Evolutionary conservation across 1,140 invertebrate species (phyloP), one percentile per base, ranked within the genome.

Genomic region (Philaenus spumarius): DNA sequence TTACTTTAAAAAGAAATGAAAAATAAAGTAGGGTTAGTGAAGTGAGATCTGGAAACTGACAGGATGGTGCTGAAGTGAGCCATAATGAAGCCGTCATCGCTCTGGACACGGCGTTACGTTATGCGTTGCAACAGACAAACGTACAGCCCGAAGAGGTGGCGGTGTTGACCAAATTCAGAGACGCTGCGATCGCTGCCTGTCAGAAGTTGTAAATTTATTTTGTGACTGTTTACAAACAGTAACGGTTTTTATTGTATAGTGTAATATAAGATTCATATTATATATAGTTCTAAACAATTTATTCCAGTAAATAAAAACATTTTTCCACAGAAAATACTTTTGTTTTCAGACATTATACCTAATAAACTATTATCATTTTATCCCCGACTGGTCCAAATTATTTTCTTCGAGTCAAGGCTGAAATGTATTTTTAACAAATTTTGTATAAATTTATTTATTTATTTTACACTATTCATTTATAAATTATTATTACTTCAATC

Each of bases 51-150:
- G 39, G 24, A 37, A 15, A 30, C 23, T 45, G 53, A 55, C 43
- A 55, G 40, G 40, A 55, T 23, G 39, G 30, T 20, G 20, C 30
- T 30, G 26, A 34, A 52, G 53, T 53, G n/a, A 53, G 34, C 50
- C 34, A 37, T 53, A 39, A 15, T 22, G 50, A 53, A 9, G 50
- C 50, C 15, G 35, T 26, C 14, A 20, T 12, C 35, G 50, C 50
- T 9, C 35, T 53, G 7, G 34, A 53, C 23, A 53, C 50, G 6
- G 34, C 22, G 14, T 22, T 53, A 6, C 50, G 50, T 26, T 53
- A 53, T 34, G 3, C 9, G 26, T 17, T 37, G 4, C 35, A 53
- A 53, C 50, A 53, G 19, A 37, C 30, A 17, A 35, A 53, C 50
- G 19, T 37, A 14, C 11, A n/a, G 11, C 12, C 30, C 6, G 17